Percentiles rank a stretch among this genome's conserved stretches.
These are phyloP conservation scores for Drosophila tsacasi DNA, from an alignment of 1,140 invertebrate species.

Conservation along the genomic window DNA sequence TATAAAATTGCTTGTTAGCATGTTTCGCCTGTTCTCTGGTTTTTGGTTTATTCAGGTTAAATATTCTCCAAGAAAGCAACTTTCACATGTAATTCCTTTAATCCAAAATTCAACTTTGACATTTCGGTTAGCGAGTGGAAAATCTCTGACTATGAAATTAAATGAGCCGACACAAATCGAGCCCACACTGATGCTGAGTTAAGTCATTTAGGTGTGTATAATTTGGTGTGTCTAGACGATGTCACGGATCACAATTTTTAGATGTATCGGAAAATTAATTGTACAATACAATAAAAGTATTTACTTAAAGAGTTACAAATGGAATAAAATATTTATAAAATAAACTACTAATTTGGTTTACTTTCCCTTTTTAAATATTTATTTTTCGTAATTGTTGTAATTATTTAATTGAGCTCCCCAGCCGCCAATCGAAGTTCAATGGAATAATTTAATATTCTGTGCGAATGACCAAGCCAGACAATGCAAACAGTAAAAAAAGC, in stretches of 20 bases:
- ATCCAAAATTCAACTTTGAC: conserved; percentile 61
- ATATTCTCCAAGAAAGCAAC: conserved; percentile 44
- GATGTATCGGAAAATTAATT: not conserved
- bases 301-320: not conserved
- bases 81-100: conserved; percentile 46
- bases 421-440: not conserved
- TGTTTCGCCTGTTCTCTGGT: conserved; percentile 40
- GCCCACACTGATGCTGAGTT: conserved; percentile 17
- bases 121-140: conserved; percentile 43
- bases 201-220: conserved; percentile 20
- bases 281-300: not conserved
- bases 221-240: conserved; percentile 29
- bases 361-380: conserved; percentile 1
- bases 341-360: not conserved
- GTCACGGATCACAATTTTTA: not conserved
- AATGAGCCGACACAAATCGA: conserved; percentile 23
- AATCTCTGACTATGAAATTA: conserved; percentile 45
- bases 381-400: no score
- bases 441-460: conserved; percentile 17
- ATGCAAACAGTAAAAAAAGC: conserved; percentile 35
- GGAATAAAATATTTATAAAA: not conserved
- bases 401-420: not conserved
- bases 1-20: conserved; percentile 73
- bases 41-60: conserved; percentile 34
- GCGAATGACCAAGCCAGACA: conserved; percentile 8